A percentile compares a stretch with the other conserved stretches of the same genome.
Evolutionary conservation across 2,888 invertebrate genomes (phyloP).

Genomic region (Ctenicera cuprea): DNA sequence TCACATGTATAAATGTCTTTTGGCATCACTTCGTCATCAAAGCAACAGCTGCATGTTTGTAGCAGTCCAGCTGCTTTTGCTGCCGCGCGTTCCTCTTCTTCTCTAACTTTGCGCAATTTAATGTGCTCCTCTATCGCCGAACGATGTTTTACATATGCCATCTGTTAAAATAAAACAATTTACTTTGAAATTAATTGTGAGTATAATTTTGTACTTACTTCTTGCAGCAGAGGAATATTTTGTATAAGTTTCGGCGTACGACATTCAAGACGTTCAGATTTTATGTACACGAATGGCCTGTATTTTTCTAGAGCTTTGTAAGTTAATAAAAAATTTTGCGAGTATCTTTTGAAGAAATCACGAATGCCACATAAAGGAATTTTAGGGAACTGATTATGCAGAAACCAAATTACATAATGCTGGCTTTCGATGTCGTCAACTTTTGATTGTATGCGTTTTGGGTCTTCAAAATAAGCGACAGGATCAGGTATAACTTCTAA

Average conservation of each 20-base stretch:
- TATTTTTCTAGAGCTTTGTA: conserved; percentile 37
- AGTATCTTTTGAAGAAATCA: background rate
- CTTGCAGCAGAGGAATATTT: conserved; percentile 68
- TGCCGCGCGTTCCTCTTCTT: too few relatives aligned
- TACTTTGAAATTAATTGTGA: too few relatives aligned
- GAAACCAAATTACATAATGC: conserved; percentile 32
- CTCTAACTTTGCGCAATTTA: too few relatives aligned
- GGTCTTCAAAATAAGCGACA: conserved; percentile 63
- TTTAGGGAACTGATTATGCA: conserved; percentile 13
- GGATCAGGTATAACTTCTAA: conserved; percentile 72
- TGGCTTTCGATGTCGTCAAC: conserved; percentile 3
- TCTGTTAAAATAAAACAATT: conserved; percentile 65
- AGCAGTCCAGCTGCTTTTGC: too few relatives aligned
- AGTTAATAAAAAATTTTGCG: conserved; percentile 39
- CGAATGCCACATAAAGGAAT: background rate
- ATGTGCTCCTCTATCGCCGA: conserved; percentile 63
- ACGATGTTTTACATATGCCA: conserved; percentile 61
- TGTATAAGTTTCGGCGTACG: conserved; percentile 42
- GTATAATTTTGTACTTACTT: too few relatives aligned
- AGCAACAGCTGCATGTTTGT: too few relatives aligned
- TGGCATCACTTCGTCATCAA: too few relatives aligned
- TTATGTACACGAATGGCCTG: conserved; percentile 29
- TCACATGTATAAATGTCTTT: too few relatives aligned
- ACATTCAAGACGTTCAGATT: conserved; percentile 40
- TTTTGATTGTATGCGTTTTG: conserved; percentile 52